Base-by-base conservation (phyloP, 2,113 vertebrate species). In the Microtus pennsylvanicus region DNA sequence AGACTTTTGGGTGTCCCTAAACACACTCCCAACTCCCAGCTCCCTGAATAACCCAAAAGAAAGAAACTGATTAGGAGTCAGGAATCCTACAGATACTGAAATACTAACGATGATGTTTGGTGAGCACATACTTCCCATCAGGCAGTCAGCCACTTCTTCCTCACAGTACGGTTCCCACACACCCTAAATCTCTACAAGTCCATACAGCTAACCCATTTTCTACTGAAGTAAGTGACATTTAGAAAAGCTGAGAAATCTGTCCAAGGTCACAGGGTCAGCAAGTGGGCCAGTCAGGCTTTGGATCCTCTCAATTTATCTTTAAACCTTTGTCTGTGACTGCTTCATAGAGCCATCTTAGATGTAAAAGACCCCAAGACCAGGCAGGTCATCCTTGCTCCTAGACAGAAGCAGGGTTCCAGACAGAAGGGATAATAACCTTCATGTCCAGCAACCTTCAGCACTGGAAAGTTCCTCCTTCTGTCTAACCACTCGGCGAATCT, bases 251-350 rank as follows among this genome's bases (percentile, higher is more conserved):
- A 86, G 47, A 35, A 77, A 74, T 35, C n/a, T 96, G 77, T 58
- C 94, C 96, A 97, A 98, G 96, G 97, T 98, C 96, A 98, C 28
- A 45, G 63, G 65, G 86, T 90, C 87, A 97, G 95, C 45, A 89
- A 93, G 70, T 63, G 42, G 50, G n/a, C 80, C 42, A 65, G 58
- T 28, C 87, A 85, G 28, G 26, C 90, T 78, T 75, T 35, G 70
- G 80, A 85, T 77, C 7, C 47, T 89, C 21, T 33, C n/a, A 42
- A 50, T 58, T 17, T 88, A 83, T 90, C n/a, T 67, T 30, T 50
- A 80, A 77, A 45, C 35, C 30, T 86, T n/a, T 10, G n/a, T 83
- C 91, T 78, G 80, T 80, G 81, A n/a, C n/a, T 38, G 21, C 45
- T 55, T 95, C 7, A 9, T 3, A 65, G 38, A 92, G 67, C n/a